Evolutionary conservation across 2,797 vertebrate species (phyloP), one percentile per base, ranked within the genome.

Genomic region (Coregonus ussuriensis): DNA sequence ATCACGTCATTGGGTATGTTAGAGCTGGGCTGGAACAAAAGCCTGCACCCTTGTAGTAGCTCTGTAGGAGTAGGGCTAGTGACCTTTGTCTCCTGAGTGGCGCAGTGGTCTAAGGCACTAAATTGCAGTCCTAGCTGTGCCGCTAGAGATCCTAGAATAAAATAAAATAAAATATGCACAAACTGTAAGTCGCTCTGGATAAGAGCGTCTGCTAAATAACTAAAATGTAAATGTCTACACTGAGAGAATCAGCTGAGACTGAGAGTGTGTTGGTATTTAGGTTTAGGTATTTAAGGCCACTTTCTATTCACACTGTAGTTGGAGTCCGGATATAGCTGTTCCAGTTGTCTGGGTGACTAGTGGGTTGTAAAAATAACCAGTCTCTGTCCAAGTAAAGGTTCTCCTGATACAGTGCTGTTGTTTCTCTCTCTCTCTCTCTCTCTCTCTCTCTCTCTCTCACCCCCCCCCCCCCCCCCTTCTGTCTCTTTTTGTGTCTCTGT

Each of bases 271-370:
- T 75, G 79, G 79, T 81, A 78, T 86, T 84, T 84, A 9, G 70
- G 77, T 84, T 90, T 79, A 84, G 83, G 54, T 65, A 63, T 72
- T 72, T 72, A 16, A 71, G 21, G 69, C 78, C 74, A 86, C 87
- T 91, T 91, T 91, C 82, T 78, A 65, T 82, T 88, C 79, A 72
- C 21, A 0, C 76, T 66, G 62, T 63, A 71, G 67, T 29, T 84
- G 63, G 54, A 74, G 66, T 89, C 88, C 84, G 85, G 81, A 91
- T 89, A 73, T 91, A 91, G 87, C 83, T 72, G 84, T 83, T 72
- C 72, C 91, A 92, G 88, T 89, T 92, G 91, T 91, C 86, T 69
- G 72, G 87, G 86, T 59, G 84, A 86, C 87, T 87, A 88, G 21
- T 62, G 41, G 67, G 72, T 56, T 18, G 56, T 71, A 52, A 29